A percentile compares a stretch with the other conserved stretches of the same genome.
Evolutionary conservation across 2,113 vertebrate species (phyloP).

Genomic region (Willisornis vidua): DNA sequence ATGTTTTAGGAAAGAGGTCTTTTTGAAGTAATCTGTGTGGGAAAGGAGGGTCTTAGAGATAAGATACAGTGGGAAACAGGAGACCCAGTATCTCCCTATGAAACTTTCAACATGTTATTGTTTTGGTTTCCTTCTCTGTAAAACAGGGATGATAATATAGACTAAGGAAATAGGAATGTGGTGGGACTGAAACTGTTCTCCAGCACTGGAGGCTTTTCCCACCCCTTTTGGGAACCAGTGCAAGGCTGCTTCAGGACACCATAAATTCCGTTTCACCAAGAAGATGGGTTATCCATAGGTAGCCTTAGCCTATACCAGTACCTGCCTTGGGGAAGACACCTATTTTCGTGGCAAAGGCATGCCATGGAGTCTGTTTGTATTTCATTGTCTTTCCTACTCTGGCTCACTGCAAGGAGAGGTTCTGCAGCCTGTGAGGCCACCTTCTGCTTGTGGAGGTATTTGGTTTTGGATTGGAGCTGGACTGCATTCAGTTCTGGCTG

Average conservation of each 20-base stretch:
- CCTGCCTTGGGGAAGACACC: neutral
- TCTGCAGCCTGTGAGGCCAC: neutral
- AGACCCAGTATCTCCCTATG: neutral
- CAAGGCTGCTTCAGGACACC: neutral
- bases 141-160: neutral
- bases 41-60: neutral
- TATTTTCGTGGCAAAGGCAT: neutral
- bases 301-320: neutral
- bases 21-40: neutral
- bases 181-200: neutral
- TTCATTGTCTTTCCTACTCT: neutral
- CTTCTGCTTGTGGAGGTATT: neutral
- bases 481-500: neutral
- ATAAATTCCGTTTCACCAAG: neutral
- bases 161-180: neutral
- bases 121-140: neutral
- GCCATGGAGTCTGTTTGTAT: neutral
- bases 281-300: neutral
- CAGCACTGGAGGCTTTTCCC: neutral
- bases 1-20: neutral
- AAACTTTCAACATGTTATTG: neutral
- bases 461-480: neutral
- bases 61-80: neutral
- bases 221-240: neutral
- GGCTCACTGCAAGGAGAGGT: neutral